phyloP scores from a whole-genome alignment of 2,113 vertebrate genomes.

The Tichodroma muraria region DNA sequence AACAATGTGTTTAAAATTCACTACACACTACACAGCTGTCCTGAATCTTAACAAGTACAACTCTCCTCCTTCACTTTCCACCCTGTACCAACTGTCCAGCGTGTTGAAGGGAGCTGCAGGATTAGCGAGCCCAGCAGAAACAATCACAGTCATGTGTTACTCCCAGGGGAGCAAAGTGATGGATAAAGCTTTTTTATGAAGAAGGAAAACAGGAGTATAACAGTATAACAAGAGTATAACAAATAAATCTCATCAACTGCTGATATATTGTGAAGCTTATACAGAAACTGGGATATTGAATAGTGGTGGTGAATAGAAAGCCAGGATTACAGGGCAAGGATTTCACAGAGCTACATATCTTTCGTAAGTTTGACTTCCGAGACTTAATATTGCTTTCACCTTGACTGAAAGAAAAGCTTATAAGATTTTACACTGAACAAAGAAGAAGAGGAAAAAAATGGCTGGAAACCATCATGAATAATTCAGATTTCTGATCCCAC shows the following conservation, averaged over 20 bases:
- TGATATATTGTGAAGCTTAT: constrained; percentile 43
- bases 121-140: constrained; percentile 38
- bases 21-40: not conserved
- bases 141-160: not conserved
- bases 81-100: not conserved
- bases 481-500: constrained; percentile 26
- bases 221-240: constrained; percentile 13
- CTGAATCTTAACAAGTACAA: not conserved
- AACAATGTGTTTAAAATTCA: constrained; percentile 38
- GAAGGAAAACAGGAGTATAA: constrained; percentile 38
- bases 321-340: constrained; percentile 48
- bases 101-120: not conserved
- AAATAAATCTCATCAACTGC: constrained; percentile 56
- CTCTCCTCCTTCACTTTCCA: not conserved
- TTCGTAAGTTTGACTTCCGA: not conserved
- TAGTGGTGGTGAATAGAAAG: constrained; percentile 34
- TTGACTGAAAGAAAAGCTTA: constrained; percentile 48
- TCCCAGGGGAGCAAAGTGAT: not conserved
- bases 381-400: constrained; percentile 58
- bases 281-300: constrained; percentile 51
- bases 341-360: constrained; percentile 48
- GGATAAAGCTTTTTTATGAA: constrained; percentile 41
- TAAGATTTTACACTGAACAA: constrained; percentile 36
- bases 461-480: constrained; percentile 41
- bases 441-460: not conserved